A percentile compares a stretch with the other conserved stretches of the same genome.
These are phyloP conservation scores for Drosophila pallidifrons DNA, from an alignment of 1,140 invertebrate species.

Conservation along the genomic window DNA sequence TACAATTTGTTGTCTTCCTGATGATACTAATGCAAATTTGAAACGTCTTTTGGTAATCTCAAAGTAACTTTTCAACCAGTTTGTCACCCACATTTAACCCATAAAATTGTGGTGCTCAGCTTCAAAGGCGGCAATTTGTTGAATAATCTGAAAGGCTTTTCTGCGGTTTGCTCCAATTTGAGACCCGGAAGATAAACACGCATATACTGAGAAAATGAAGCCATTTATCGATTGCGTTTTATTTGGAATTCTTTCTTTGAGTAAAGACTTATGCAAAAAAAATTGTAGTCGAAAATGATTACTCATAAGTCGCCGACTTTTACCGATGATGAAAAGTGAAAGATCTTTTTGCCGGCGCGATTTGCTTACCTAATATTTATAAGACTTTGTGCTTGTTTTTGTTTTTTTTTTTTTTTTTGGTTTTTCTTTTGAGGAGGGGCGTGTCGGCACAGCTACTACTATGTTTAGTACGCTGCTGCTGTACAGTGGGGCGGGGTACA, in stretches of 20 bases:
- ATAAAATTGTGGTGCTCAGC: conserved; percentile 34
- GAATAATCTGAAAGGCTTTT: conserved; percentile 4
- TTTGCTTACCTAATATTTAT: conserved; percentile 62
- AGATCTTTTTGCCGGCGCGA: conserved; percentile 39
- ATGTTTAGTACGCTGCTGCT: conserved; percentile 4
- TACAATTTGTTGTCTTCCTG: conserved; percentile 52
- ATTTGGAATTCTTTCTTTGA: conserved; percentile 29
- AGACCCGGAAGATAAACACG: conserved; percentile 69
- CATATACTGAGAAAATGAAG: conserved; percentile 47
- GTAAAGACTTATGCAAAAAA: conserved; percentile 27
- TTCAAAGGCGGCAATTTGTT: conserved; percentile 54
- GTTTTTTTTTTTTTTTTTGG: no score
- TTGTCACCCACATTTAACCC: conserved; percentile 55
- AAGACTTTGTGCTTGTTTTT: neutral
- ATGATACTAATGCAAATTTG: conserved; percentile 11
- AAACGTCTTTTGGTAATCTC: conserved; percentile 10
- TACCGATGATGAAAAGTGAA: conserved; percentile 62
- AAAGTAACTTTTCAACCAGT: neutral
- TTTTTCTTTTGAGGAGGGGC: conserved; percentile 14
- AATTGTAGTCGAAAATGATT: conserved; percentile 16
- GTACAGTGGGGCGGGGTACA: neutral
- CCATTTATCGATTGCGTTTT: conserved; percentile 26
- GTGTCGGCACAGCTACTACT: conserved; percentile 29
- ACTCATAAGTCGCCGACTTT: conserved; percentile 27
- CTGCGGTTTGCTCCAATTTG: conserved; percentile 54